Evolutionary conservation across 2,797 vertebrate genomes (phyloP).

Genomic region (Rhinophrynus dorsalis): DNA sequence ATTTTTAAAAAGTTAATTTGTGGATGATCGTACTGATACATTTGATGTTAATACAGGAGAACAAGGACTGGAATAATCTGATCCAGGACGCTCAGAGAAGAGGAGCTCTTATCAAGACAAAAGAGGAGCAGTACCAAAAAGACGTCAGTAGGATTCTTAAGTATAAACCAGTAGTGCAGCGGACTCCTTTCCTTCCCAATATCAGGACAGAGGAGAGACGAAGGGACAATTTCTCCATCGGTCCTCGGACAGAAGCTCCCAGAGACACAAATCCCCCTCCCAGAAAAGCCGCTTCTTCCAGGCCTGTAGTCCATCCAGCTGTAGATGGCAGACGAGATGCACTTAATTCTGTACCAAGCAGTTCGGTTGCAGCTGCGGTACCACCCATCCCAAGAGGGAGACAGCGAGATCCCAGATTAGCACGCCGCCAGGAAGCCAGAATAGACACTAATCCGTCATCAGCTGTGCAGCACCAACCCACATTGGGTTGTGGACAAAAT

Average conservation of each 20-base stretch:
- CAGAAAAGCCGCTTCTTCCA: background rate
- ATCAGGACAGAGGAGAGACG: accelerated
- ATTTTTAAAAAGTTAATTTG: no score
- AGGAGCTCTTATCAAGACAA: slow-evolving; percentile 69
- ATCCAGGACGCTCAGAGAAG: slow-evolving; percentile 77
- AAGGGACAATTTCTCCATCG: background rate
- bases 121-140: slow-evolving; percentile 60
- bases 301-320: slow-evolving; percentile 6
- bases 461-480: no score
- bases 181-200: slow-evolving; percentile 37
- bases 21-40: background rate
- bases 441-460: background rate
- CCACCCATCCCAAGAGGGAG: background rate
- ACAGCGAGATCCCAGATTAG: background rate
- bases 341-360: background rate
- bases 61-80: slow-evolving; percentile 76
- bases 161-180: slow-evolving; percentile 38
- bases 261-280: background rate
- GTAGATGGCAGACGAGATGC: background rate
- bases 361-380: background rate
- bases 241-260: background rate
- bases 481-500: background rate
- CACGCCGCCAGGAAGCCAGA: slow-evolving; percentile 21
- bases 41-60: slow-evolving; percentile 57
- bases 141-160: slow-evolving; percentile 73